Base-by-base conservation (phyloP, 2,797 vertebrate genomes). In the Somateria mollissima region DNA sequence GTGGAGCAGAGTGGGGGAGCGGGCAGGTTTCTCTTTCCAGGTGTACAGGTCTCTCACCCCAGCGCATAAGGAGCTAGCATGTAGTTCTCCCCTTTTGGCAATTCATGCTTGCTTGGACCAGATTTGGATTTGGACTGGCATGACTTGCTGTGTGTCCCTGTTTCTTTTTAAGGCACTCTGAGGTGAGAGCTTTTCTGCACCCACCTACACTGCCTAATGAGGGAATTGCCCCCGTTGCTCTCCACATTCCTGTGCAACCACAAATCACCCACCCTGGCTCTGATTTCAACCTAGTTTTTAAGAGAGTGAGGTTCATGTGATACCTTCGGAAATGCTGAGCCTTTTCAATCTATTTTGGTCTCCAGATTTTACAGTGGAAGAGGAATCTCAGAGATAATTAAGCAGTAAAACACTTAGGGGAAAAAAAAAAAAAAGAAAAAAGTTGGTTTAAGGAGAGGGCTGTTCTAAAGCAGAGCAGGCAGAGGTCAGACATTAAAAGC, bases 131-230 rank as follows among this genome's bases (percentile, higher is more conserved):
- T 7, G 87, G 62, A 5, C 41, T 37, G 11, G 22, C 27, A 3
- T 1, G 61, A 7, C 13, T 57, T n/a, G 39, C 8, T 62, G 2
- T 6, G 3, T 0, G 66, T 73, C 76, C 82, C 58, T 1, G 0
- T 84, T 92, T 49, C 75, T 73, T 84, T 45, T 28, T 41, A 2
- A 21, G 71, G 57, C 0, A 0, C 28, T 54, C 8, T 0, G 57
- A 53, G 79, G 36, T 21, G 49, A 3, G 13, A 36, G 73, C 69
- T 60, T 20, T 91, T 85, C 75, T 41, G 71, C 47, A 39, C 5
- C 74, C 89, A 58, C 93, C 84, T 57, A 37, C 69, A 0, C 5
- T n/a, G 34, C 76, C 84, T 30, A 67, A 9, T 2, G 45, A 73
- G 56, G 69, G 47, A n/a, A 1, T 51, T 4, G 18, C 37, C 32